Conservation (phyloP, 1,140 invertebrate genomes). For the Tetragnatha versicolor region DNA sequence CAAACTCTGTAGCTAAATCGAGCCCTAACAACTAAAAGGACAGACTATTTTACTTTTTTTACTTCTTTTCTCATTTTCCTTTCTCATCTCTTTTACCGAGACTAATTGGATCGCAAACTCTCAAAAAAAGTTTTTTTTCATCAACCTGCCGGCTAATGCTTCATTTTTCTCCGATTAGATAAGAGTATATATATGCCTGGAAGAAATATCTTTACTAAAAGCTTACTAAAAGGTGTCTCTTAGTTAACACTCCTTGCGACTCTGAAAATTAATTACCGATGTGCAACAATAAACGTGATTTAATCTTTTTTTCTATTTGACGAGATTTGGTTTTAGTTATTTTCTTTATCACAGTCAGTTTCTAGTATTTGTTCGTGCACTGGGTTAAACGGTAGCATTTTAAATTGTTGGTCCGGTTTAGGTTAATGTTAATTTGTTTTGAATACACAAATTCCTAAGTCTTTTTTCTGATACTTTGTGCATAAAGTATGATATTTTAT, state of each 20-base stretch:
- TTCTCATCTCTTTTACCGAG: not conserved
- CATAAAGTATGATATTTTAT: no score
- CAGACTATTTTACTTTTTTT: not conserved
- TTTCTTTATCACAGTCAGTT: no score
- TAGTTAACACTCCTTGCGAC: not conserved
- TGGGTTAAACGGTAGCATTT: no score
- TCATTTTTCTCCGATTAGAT: not conserved
- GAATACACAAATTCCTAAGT: no score
- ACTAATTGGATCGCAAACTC: conserved; percentile 5
- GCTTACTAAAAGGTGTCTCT: not conserved
- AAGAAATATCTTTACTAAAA: not conserved
- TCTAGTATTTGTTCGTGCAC: no score
- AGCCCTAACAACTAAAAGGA: not conserved
- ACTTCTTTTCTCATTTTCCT: not conserved
- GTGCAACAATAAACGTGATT: not conserved
- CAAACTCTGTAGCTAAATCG: not conserved
- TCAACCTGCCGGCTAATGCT: not conserved
- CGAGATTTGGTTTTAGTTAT: no score
- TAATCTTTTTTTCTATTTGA: no score
- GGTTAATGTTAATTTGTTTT: no score
- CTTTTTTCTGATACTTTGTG: no score
- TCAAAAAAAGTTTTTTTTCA: not conserved
- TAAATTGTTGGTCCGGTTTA: no score
- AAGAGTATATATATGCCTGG: not conserved
- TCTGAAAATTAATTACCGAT: not conserved